Conservation (phyloP, 1,140 invertebrate species). For the Dendroctonus ponderosae region DNA sequence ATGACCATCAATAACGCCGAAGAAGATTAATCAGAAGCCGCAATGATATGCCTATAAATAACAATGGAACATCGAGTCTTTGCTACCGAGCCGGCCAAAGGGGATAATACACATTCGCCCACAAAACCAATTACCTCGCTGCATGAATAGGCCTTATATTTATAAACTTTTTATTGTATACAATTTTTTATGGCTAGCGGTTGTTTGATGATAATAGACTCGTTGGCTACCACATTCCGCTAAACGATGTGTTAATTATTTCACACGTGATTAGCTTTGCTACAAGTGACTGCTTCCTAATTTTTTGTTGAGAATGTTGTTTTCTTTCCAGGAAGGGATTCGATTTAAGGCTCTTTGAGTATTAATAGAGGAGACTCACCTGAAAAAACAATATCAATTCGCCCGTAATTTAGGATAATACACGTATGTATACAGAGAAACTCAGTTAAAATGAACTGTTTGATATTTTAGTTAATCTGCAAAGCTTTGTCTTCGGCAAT, state of each 20-base stretch:
- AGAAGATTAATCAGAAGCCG: slow-evolving; percentile 34
- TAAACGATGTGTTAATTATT: neutral
- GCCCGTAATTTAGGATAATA: too few species aligned
- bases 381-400: too few species aligned
- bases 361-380: too few species aligned
- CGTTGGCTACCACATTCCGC: neutral
- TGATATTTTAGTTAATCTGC: too few species aligned
- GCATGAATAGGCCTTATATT: slow-evolving; percentile 28
- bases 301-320: too few species aligned
- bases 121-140: slow-evolving; percentile 32
- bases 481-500: too few species aligned
- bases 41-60: slow-evolving; percentile 36
- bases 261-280: neutral
- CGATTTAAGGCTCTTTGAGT: too few species aligned
- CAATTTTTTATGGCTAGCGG: slow-evolving; percentile 18
- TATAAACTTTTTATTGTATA: slow-evolving; percentile 25
- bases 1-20: slow-evolving; percentile 30
- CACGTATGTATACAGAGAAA: too few species aligned
- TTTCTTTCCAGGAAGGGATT: too few species aligned
- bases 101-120: slow-evolving; percentile 33
- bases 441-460: too few species aligned
- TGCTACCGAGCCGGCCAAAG: slow-evolving; percentile 29
- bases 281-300: too few species aligned
- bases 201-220: slow-evolving; percentile 11
- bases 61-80: slow-evolving; percentile 29